Evolutionary conservation across 2,888 invertebrate genomes (phyloP), one percentile per base, ranked within the genome.

Genomic region (Spialia ferax): DNA sequence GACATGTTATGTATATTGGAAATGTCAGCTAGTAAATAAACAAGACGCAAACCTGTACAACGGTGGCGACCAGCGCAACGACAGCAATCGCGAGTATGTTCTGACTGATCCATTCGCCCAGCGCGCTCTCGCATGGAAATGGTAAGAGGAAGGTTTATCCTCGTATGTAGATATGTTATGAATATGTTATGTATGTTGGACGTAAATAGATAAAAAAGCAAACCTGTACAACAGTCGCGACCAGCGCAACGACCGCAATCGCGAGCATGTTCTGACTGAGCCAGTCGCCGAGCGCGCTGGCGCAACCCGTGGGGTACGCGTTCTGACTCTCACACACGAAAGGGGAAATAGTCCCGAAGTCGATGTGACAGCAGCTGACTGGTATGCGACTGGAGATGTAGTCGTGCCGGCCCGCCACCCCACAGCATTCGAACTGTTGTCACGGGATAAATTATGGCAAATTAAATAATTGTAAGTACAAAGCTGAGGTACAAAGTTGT

Each of bases 341-440:
- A 0, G 78, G 80, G 0, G 92, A 94, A 6, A 94, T 76, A 0
- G 87, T 79, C 0, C 95, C 95, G 64, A 79, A 77, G 61, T 91
- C 88, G 13, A 92, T 82, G 22, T 73, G 68, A 77, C 97, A 97
- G 77, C 97, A 97, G 38, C 95, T 95, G n/a, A 95, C 73, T 0
- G 96, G 96, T 15, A 96, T 79, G 26, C 78, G 78, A 59, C 73
- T 78, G 0, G 72, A 66, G 0, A 60, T 29, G 95, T 96, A 97
- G 77, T 97, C 96, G 0, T 75, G 75, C 2, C 86, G 90, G 22
- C 87, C 91, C 0, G 75, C 69, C 0, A 95, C 93, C 2, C 97
- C 97, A 77, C 97, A 97, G 83, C 97, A 97, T 35, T 91, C 61
- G 72, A 96, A 95, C 95, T 96, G 79, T 64, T 32, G n/a, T 10